Base-by-base conservation (phyloP, 2,888 invertebrate genomes). In the Dendrolimus pini region DNA sequence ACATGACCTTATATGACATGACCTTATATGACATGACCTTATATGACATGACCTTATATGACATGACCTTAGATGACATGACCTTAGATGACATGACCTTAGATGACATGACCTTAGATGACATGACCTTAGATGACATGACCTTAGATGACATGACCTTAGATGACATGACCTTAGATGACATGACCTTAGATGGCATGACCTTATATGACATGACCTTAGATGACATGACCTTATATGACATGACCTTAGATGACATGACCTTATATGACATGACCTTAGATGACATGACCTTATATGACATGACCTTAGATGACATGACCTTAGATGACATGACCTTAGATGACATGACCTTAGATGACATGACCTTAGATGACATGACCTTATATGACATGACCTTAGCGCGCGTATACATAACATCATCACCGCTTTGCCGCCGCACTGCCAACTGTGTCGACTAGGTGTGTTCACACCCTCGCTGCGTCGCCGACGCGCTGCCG, bases 1-100 rank as follows among this genome's bases (percentile, higher is more conserved):
- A 60, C 47, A 47, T 13, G 14, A 41, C n/a, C 7, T 52, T 54
- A 58, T 57, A 41, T 41, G 2, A 60, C 47, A 47, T 13, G 14
- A 41, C n/a, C 7, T 52, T 54, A 58, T 57, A 41, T 41, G 2
- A 55, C 13, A 10, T 13, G 7, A 41, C 30, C 3, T 30, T 30
- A n/a, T n/a, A n/a, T n/a, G n/a, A 60, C 47, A 47, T 13, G 14
- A 41, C n/a, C 7, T 52, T 54, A 58, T 57, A 41, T 41, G 2
- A 55, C 13, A 10, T 13, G 7, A 41, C 30, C 3, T 30, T 30
- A n/a, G n/a, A n/a, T n/a, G n/a, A 60, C 47, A 47, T 13, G 14
- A 41, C n/a, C 7, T 52, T 54, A 58, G 56, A 41, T 41, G 2
- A 55, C 13, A 10, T 13, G 7, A 41, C 30, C 3, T 30, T 30